Percentiles rank a stretch among this genome's conserved stretches.
These are phyloP conservation scores for Onychostruthus taczanowskii DNA, from an alignment of 2,113 vertebrate genomes.

Conservation along the genomic window DNA sequence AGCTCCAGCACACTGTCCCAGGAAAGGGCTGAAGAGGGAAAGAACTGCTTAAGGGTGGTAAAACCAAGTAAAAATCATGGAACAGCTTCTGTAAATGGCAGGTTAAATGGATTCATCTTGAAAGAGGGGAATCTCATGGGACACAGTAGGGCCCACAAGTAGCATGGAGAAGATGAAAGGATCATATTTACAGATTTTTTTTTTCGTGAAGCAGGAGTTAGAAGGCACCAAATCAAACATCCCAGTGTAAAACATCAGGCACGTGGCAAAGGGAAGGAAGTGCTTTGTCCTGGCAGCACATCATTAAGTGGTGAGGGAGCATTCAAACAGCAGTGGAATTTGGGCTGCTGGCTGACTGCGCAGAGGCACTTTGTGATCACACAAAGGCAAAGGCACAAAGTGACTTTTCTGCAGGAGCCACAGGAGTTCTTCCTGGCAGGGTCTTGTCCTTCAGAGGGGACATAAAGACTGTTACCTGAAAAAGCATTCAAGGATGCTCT, in stretches of 20 bases:
- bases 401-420: neutral
- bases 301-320: neutral
- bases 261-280: accelerated
- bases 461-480: neutral
- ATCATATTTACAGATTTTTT: neutral
- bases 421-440: neutral
- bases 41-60: neutral
- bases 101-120: accelerated
- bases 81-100: neutral
- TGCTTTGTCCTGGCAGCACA: neutral
- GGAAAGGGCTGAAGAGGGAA: neutral
- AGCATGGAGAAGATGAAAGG: neutral
- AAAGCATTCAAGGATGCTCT: neutral
- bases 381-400: neutral
- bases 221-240: neutral
- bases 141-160: accelerated
- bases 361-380: accelerated
- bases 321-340: neutral
- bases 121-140: neutral
- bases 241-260: neutral
- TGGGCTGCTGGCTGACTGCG: accelerated
- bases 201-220: neutral
- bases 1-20: neutral
- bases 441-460: neutral
- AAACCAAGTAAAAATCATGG: neutral